These are phyloP conservation scores for Hirtodrosophila cameraria DNA, from an alignment of 2,888 invertebrate genomes.

Conservation along the genomic window DNA sequence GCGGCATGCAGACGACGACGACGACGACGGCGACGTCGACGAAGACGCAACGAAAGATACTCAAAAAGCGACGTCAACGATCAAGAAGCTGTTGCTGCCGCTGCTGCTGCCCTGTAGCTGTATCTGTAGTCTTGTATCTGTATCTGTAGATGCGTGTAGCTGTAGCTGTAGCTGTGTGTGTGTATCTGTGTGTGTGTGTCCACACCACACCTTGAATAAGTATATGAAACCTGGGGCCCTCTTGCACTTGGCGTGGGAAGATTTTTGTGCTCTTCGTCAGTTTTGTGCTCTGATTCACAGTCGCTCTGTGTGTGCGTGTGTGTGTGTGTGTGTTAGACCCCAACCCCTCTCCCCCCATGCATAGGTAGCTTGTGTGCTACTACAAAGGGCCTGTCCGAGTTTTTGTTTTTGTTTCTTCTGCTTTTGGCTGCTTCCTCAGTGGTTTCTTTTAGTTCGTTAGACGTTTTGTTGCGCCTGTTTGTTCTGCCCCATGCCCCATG, in stretches of 20 bases:
- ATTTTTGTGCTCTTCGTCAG: conserved; percentile 73
- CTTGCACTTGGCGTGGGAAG: conserved; percentile 84
- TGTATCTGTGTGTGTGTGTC: conserved; percentile 40
- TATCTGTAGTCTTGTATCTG: conserved; percentile 9
- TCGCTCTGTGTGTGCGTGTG: conserved; percentile 16
- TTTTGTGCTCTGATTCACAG: conserved; percentile 75
- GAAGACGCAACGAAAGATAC: conserved; percentile 31
- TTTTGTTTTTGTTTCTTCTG: conserved; percentile 29
- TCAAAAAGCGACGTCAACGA: conserved; percentile 52
- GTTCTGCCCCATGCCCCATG: conserved; percentile 46
- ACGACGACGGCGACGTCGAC: conserved; percentile 3
- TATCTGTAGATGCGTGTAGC: conserved; percentile 25
- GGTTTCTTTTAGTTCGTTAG: conserved; percentile 68
- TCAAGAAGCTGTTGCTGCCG: conserved; percentile 54
- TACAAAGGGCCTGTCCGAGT: conserved; percentile 47
- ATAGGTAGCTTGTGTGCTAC: conserved; percentile 54
- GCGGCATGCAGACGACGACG: conserved; percentile 68
- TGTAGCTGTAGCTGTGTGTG: conserved; percentile 24
- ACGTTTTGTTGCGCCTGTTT: conserved; percentile 69
- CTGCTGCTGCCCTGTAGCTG: conserved; percentile 21
- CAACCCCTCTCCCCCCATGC: conserved; percentile 28
- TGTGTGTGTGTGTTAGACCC: not conserved
- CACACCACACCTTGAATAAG: conserved; percentile 70
- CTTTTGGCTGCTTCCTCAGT: conserved; percentile 36
- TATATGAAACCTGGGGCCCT: conserved; percentile 42